Base-by-base conservation (phyloP, 2,797 vertebrate genomes). In the Microhierax caerulescens region DNA sequence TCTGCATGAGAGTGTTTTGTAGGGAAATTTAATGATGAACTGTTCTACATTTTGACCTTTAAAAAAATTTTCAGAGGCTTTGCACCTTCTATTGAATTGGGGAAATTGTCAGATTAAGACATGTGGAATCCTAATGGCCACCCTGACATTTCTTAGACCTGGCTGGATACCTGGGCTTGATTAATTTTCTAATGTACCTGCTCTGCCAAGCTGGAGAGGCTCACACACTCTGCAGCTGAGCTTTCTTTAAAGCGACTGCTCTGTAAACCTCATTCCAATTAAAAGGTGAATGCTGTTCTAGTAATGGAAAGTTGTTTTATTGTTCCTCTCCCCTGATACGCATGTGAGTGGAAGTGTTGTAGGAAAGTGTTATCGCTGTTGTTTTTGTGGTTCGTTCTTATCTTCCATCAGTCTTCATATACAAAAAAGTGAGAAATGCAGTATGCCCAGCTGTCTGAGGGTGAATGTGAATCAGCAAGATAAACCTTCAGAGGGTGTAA, bases 271-370 rank as follows among this genome's bases (percentile, higher is more conserved):
- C 23, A 3, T 95, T 91, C 69, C 95, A 96, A 93, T 97, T 98
- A 96, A 95, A 96, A 86, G 94, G 93, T 82, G 88, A 91, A 81
- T 90, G 83, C 76, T 92, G 67, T 94, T 97, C 64, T 56, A 43
- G 85, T 95, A 93, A 92, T 93, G 85, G 93, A 92, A 97, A 94
- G 88, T 96, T 97, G 97, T 95, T 95, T 97, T 96, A 96, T 95
- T 96, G 95, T 93, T 96, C 36, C 59, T 95, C 56, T 93, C 20
- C 72, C 53, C 59, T 68, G 43, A 75, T 92, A 96, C 5, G 36
- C 51, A 73, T 90, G 91, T 2, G 0, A 88, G 80, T 87, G 61
- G 65, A 94, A 89, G 65, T 90, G 73, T 79, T 92, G 86, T 86
- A 81, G 88, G 80, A 50, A 94, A 80, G 78, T 10, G 36, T 95